Conservation (phyloP, 2,113 vertebrate genomes). For the Pluvianellus socialis region DNA sequence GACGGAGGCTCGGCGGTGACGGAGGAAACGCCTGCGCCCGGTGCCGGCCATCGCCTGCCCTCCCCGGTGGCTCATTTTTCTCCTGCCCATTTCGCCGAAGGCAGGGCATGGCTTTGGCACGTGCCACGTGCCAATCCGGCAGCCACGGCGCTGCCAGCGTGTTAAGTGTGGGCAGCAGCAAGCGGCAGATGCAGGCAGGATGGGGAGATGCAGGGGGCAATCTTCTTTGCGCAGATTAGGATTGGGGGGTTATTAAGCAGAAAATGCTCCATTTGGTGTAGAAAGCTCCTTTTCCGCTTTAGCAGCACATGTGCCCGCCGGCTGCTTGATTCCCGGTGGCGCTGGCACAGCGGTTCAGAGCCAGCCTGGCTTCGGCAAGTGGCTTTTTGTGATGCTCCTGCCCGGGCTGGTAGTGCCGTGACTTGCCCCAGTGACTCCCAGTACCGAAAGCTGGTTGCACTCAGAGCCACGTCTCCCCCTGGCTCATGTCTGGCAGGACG, state of each 20-base stretch:
- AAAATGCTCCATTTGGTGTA: slow-evolving; percentile 36
- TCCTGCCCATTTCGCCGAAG: slow-evolving; percentile 29
- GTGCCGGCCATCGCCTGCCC: not conserved
- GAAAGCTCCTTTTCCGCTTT: slow-evolving; percentile 29
- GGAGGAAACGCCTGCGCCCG: not conserved
- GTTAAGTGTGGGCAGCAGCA: not conserved
- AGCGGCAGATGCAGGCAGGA: slow-evolving; percentile 13
- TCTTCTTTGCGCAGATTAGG: slow-evolving; percentile 33
- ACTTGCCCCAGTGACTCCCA: not conserved
- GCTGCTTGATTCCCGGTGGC: not conserved
- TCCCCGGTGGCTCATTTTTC: not conserved
- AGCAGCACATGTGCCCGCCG: not conserved
- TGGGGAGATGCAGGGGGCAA: not conserved
- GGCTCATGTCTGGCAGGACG: fast-evolving
- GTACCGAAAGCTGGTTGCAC: not conserved
- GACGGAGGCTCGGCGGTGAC: slow-evolving; percentile 43
- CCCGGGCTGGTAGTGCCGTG: not conserved
- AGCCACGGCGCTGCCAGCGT: not conserved
- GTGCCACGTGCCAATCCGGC: not conserved
- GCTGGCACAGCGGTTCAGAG: not conserved
- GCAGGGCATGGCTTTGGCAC: slow-evolving; percentile 9
- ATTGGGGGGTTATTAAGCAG: slow-evolving; percentile 36
- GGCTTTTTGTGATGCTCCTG: not conserved
- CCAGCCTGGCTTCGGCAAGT: not conserved
- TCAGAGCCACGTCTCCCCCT: fast-evolving